Evolutionary conservation across 2,113 vertebrate species (phyloP), one percentile per base, ranked within the genome.

Genomic region (Thomomys bottae): DNA sequence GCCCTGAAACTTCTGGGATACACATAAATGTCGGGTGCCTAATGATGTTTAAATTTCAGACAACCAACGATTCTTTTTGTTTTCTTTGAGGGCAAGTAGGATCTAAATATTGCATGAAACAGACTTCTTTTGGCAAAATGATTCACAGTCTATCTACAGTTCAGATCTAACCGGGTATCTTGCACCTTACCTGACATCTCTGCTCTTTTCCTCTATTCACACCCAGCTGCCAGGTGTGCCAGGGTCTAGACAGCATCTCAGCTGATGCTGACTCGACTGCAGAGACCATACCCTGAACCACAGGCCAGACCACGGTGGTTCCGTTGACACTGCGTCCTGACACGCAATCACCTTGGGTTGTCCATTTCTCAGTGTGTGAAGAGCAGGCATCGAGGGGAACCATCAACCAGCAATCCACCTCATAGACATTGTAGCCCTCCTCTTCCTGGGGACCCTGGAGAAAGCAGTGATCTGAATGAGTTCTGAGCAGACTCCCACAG

Each of bases 41-140:
- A 64, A 10, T 73, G 57, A 73, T 54, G 72, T 34, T 54, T 82
- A 36, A 90, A 86, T 75, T 92, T 78, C 42, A 71, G 24, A 85
- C 79, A 86, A 91, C 61, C 10, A 66, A 32, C 30, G 17, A 84
- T 59, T 45, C 54, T 17, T 54, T 54, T 54, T 54, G 14, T 54
- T 54, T 45, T 77, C 84, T 71, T 38, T 84, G 76, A 36, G 28
- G 9, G 5, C 32, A 88, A 85, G 23, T 77, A 38, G 77, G 15
- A 36, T 57, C 17, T 30, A 91, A 78, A 89, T 91, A 26, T 30
- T 87, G 32, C 8, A 81, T 24, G 28, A 64, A 49, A 67, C 21
- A 84, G 49, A 54, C 49, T 54, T 54, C 49, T 54, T 17, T 54
- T 15, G 14, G 49, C 15, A 54, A 88, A 75, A 72, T 21, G 28